phyloP scores from a whole-genome alignment of 2,797 vertebrate species.

The Syncerus caffer region DNA sequence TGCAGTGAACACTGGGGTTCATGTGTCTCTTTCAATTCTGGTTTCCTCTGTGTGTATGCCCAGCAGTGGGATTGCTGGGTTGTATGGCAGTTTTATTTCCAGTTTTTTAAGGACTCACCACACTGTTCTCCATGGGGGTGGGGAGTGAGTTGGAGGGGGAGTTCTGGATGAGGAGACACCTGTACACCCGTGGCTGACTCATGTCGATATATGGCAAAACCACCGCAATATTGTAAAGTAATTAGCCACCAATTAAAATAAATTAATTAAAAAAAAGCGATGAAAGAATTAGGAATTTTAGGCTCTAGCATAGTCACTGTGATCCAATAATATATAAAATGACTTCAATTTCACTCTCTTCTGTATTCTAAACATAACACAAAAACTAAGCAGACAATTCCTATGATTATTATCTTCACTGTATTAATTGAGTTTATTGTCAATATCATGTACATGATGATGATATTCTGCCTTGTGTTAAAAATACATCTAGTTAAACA shows the following conservation, averaged over 20 bases:
- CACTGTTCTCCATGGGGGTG: neutral
- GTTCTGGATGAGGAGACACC: neutral
- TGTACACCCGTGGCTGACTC: neutral
- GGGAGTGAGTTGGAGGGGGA: neutral
- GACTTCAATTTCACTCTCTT: neutral
- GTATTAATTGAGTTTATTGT: neutral
- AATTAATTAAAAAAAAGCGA: neutral
- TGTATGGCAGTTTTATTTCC: neutral
- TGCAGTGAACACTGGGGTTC: accelerated
- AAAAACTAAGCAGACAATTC: neutral
- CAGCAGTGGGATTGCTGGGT: neutral
- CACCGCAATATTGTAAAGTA: neutral
- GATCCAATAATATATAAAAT: neutral
- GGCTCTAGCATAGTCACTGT: neutral
- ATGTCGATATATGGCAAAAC: neutral
- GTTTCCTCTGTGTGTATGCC: neutral
- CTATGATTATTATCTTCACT: neutral
- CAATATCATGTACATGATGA: neutral
- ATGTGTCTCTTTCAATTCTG: neutral
- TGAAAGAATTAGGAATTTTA: neutral
- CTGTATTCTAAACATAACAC: neutral
- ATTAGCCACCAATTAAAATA: neutral
- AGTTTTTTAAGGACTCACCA: neutral
- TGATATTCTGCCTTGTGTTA: neutral
- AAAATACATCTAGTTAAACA: neutral